Percentiles rank a stretch among this genome's conserved stretches.
These are phyloP conservation scores for Neosalanx taihuensis DNA, from an alignment of 2,797 vertebrate species.

Conservation along the genomic window DNA sequence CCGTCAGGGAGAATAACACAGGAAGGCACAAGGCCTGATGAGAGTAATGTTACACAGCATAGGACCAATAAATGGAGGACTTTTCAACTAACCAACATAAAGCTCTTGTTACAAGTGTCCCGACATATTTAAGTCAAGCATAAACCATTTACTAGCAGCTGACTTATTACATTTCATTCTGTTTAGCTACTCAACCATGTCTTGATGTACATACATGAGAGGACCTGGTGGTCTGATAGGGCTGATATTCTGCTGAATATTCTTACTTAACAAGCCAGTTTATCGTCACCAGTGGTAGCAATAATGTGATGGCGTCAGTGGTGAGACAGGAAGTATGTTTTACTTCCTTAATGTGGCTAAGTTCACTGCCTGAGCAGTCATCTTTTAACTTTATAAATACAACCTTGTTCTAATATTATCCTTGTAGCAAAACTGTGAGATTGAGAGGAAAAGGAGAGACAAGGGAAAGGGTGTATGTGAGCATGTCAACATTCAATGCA, in stretches of 20 bases:
- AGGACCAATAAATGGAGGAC: background rate
- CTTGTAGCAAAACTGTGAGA: slow-evolving; percentile 37
- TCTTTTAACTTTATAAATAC: slow-evolving; percentile 26
- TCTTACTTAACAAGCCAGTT: slow-evolving; percentile 29
- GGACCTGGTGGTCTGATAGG: slow-evolving; percentile 22
- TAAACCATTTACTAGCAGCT: slow-evolving; percentile 48
- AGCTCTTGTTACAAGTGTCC: slow-evolving; percentile 46
- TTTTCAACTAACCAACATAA: slow-evolving; percentile 38
- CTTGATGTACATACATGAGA: slow-evolving; percentile 31
- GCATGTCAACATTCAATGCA: slow-evolving; percentile 35
- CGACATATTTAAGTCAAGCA: slow-evolving; percentile 31
- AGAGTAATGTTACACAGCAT: background rate
- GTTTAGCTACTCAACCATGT: slow-evolving; percentile 28
- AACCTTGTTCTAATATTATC: slow-evolving; percentile 48
- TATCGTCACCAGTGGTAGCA: slow-evolving; percentile 21
- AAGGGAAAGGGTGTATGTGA: slow-evolving; percentile 9
- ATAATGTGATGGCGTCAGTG: slow-evolving; percentile 46
- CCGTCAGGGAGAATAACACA: slow-evolving; percentile 35
- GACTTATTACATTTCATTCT: slow-evolving; percentile 51
- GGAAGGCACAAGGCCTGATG: slow-evolving; percentile 28
- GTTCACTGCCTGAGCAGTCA: slow-evolving; percentile 26
- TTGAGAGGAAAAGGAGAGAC: slow-evolving; percentile 10
- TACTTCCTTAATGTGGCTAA: slow-evolving; percentile 48
- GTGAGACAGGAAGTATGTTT: slow-evolving; percentile 31
- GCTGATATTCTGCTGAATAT: slow-evolving; percentile 39